Conservation (phyloP, 2,113 vertebrate genomes). For the Tetraodon nigroviridis region DNA sequence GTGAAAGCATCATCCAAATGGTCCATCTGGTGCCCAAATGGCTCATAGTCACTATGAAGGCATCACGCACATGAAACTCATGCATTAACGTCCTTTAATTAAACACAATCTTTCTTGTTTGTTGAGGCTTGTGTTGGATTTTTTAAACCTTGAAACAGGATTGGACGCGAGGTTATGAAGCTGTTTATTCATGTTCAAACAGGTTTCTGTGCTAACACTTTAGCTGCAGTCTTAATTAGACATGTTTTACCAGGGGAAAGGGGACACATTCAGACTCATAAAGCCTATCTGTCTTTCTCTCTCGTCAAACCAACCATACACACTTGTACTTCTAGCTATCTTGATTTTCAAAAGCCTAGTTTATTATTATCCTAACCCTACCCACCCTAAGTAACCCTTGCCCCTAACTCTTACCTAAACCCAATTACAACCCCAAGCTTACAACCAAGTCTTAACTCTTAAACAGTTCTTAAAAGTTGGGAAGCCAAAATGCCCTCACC, state of each 20-base stretch:
- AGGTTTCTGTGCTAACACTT: slow-evolving; percentile 61
- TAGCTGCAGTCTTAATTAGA: slow-evolving; percentile 48
- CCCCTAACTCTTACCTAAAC: too few relatives aligned
- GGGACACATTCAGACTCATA: slow-evolving; percentile 15
- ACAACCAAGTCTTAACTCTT: too few relatives aligned
- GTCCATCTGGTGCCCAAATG: slow-evolving; percentile 60
- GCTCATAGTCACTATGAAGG: slow-evolving; percentile 29
- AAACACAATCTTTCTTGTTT: slow-evolving; percentile 60
- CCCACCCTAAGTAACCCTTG: too few relatives aligned
- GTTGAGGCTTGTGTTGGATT: slow-evolving; percentile 49
- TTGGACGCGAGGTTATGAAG: slow-evolving; percentile 63
- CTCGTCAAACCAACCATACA: too few relatives aligned
- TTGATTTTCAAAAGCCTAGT: too few relatives aligned
- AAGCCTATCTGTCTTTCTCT: not conserved
- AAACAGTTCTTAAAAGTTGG: too few relatives aligned
- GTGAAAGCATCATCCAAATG: slow-evolving; percentile 58
- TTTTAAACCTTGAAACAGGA: slow-evolving; percentile 53
- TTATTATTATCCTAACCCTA: too few relatives aligned
- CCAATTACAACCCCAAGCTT: too few relatives aligned
- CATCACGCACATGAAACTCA: slow-evolving; percentile 48
- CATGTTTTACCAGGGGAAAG: slow-evolving; percentile 33
- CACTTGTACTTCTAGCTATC: too few relatives aligned
- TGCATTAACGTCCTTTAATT: slow-evolving; percentile 74
- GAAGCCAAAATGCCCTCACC: too few relatives aligned
- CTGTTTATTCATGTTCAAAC: slow-evolving; percentile 61